A percentile compares a stretch with the other conserved stretches of the same genome.
phyloP scores from a whole-genome alignment of 1,140 invertebrate species.

The Sarcophaga peregrina region DNA sequence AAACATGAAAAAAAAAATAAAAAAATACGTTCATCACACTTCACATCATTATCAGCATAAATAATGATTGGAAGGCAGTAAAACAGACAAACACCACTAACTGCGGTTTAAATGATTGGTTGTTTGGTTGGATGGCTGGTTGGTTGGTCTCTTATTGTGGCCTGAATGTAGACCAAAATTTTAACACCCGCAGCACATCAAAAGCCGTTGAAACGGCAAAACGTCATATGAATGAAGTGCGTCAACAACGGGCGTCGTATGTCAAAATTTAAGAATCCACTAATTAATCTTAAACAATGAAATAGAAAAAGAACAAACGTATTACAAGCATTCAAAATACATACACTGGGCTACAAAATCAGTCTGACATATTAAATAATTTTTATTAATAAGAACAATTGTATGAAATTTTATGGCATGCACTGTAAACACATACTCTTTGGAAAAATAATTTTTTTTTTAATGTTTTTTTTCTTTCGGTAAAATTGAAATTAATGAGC shows the following conservation, averaged over 20 bases:
- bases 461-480: background rate
- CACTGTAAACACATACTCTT: background rate
- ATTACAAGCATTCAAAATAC: background rate
- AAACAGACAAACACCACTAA: too few species aligned
- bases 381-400: too few species aligned
- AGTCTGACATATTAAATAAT: background rate
- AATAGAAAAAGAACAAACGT: conserved; percentile 4
- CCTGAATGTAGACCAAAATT: background rate
- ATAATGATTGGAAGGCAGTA: background rate
- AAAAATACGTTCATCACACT: background rate
- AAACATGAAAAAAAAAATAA: background rate
- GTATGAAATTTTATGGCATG: background rate
- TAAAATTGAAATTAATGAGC: conserved; percentile 20
- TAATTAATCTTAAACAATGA: conserved; percentile 7
- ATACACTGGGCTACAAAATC: background rate
- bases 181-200: background rate
- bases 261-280: conserved; percentile 2
- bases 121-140: background rate
- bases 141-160: background rate
- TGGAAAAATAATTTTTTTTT: background rate
- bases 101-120: too few species aligned
- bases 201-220: background rate
- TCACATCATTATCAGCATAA: conserved; percentile 11
- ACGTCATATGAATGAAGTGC: conserved; percentile 10
- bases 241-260: background rate